Conservation (phyloP, 2,113 vertebrate species). For the Microtus ochrogaster region DNA sequence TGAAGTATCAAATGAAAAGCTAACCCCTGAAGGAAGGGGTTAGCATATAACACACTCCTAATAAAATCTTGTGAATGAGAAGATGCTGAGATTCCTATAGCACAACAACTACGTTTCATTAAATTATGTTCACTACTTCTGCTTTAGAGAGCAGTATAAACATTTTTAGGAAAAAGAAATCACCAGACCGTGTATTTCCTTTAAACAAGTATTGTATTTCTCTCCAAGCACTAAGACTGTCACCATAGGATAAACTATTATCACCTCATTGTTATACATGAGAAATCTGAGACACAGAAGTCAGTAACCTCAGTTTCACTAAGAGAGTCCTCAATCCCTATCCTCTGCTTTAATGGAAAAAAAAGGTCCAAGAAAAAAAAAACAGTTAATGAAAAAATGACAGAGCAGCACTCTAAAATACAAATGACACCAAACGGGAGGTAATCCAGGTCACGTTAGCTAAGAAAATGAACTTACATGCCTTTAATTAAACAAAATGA, state of each 20-base stretch:
- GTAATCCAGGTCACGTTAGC: neutral
- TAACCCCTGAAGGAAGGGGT: neutral
- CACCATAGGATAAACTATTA: neutral
- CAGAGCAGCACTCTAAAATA: neutral
- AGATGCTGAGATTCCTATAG: neutral
- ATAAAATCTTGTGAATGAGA: conserved; percentile 25
- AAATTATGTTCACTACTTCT: conserved; percentile 18
- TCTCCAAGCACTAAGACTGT: neutral
- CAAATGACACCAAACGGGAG: neutral
- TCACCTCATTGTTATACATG: neutral
- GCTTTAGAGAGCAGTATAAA: neutral
- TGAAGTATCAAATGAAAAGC: neutral
- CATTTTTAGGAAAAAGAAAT: neutral
- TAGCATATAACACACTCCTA: neutral
- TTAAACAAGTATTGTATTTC: conserved; percentile 40
- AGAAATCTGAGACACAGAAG: conserved; percentile 48
- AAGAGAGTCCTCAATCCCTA: neutral
- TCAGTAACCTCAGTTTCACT: neutral
- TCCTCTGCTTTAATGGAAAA: neutral
- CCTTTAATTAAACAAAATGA: neutral
- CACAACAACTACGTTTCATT: neutral
- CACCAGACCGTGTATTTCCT: neutral
- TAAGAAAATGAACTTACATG: conserved; percentile 30
- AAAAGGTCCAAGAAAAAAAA: neutral
- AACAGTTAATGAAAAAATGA: conserved; percentile 25